Conservation (phyloP, 2,113 vertebrate genomes). For the Notiomystis cincta region DNA sequence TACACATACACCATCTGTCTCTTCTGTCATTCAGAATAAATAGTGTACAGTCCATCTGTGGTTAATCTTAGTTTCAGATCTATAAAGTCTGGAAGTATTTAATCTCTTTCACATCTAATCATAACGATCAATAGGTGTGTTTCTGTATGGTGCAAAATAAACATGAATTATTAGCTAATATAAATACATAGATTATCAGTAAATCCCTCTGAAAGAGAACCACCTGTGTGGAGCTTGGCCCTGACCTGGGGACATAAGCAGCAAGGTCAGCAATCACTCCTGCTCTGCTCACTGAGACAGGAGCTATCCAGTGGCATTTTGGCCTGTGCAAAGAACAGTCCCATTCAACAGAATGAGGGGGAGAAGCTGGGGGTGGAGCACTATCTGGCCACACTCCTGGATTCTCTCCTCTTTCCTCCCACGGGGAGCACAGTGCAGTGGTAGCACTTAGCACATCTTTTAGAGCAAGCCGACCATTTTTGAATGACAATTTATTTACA, state of each 20-base stretch:
- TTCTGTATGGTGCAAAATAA: neutral
- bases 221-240: neutral
- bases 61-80: neutral
- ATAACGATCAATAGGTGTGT: neutral
- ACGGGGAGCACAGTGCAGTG: neutral
- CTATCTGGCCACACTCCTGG: neutral
- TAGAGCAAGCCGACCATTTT: neutral
- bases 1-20: neutral
- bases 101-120: neutral
- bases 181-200: neutral
- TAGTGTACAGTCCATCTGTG: neutral
- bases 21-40: neutral
- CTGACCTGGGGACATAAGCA: neutral
- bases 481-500: conserved; percentile 26
- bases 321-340: neutral
- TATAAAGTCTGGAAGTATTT: neutral
- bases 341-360: neutral
- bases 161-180: accelerated
- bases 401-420: neutral
- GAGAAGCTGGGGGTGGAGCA: neutral
- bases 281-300: neutral
- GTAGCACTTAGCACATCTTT: neutral
- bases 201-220: neutral
- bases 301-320: neutral
- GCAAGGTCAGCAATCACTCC: neutral